phyloP scores from a whole-genome alignment of 2,888 invertebrate genomes.

The Hyles lineata region DNA sequence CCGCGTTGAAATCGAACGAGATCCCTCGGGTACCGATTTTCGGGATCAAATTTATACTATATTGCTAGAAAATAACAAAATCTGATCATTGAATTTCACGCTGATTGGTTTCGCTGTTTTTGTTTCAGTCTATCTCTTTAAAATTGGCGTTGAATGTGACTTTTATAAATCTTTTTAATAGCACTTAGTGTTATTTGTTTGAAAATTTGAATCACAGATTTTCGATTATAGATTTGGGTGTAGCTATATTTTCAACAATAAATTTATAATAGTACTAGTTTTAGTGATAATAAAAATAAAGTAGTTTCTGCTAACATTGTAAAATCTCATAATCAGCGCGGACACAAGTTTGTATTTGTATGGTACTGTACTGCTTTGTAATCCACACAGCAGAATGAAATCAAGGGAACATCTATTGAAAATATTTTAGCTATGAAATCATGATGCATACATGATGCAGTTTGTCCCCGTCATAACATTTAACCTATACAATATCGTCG shows the following conservation, averaged over 20 bases:
- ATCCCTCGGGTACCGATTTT: background rate
- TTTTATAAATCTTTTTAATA: background rate
- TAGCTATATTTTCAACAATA: too few species aligned
- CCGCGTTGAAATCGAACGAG: background rate
- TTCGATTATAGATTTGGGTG: too few species aligned
- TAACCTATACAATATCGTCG: conserved; percentile 7
- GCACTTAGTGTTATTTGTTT: too few species aligned
- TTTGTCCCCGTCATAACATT: conserved; percentile 1
- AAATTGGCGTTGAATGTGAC: background rate
- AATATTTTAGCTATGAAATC: background rate
- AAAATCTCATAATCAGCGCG: too few species aligned
- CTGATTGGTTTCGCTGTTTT: background rate
- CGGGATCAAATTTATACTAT: background rate
- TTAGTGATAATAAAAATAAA: too few species aligned
- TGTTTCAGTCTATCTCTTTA: background rate
- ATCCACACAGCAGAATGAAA: too few species aligned
- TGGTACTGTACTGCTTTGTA: too few species aligned
- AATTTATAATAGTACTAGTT: too few species aligned
- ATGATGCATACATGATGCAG: background rate
- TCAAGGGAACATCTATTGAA: background rate
- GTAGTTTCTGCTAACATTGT: too few species aligned
- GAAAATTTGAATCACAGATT: too few species aligned
- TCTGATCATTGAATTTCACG: background rate
- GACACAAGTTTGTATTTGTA: too few species aligned
- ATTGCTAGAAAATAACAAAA: conserved; percentile 1